Base-by-base conservation (phyloP, 2,113 vertebrate species). In the Dendrocopos noguchii region DNA sequence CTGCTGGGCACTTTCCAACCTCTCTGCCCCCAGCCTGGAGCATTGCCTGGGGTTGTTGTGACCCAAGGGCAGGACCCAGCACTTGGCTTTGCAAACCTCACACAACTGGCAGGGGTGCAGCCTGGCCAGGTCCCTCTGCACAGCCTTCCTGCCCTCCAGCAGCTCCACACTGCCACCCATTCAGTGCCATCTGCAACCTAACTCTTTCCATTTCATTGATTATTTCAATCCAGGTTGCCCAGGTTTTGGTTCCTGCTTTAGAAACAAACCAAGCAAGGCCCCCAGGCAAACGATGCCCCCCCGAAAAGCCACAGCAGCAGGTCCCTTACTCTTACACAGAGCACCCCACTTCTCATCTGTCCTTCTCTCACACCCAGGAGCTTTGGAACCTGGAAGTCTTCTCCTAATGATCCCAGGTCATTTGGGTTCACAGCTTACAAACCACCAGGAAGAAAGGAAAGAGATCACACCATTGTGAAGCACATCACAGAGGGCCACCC, bases 281-380 rank as follows among this genome's bases (percentile, higher is more conserved):
- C 47, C 7, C n/a, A 28, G 60, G 47, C 47, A 47, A 47, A 47
- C 20, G 19, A 61, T 15, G 14, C 15, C 6, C 36, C 7, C 27
- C 12, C 0, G 79, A 53, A 5, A 36, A 59, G 20, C 2, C 22
- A 68, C 46, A 22, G 10, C 60, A 85, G 4, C 11, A 50, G 0
- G 0, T 56, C 53, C 75, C 55, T 55, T 16, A 55, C 28, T 39
- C 5, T 21, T 42, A 34, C 34, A 42, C 11, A 29, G 10, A 28
- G 7, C 6, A 57, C 8, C 4, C 1, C 1, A 2, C 7, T 13
- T 76, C 70, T 64, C 5, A 39, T 56, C 65, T 75, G 4, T 4
- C 13, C 11, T 72, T 6, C 13, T 80, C 7, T 53, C 5, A 63
- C 34, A 72, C 5, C 4, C 33, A 63, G 10, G 44, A 16, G 4